Conservation (phyloP, 2,888 invertebrate genomes). For the Callinectes sapidus region DNA sequence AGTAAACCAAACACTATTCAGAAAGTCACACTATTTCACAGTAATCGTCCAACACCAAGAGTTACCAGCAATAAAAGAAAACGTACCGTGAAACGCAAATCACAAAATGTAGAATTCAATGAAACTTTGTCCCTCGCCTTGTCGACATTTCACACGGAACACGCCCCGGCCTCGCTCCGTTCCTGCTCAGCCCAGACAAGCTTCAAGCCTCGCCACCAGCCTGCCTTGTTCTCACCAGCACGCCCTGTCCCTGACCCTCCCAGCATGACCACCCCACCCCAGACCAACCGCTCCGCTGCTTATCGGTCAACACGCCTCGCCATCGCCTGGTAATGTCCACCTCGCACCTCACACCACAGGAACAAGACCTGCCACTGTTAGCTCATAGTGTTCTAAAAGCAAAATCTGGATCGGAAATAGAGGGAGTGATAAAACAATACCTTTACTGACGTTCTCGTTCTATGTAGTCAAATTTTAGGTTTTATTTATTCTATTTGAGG, state of each 20-base stretch:
- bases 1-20: no score
- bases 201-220: background rate
- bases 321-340: background rate
- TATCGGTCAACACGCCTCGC: background rate
- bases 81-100: background rate
- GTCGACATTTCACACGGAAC: background rate
- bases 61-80: no score
- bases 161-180: background rate
- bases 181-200: background rate
- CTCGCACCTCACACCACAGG: background rate
- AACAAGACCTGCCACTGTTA: background rate
- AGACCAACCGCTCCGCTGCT: background rate
- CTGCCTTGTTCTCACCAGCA: background rate
- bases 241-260: background rate
- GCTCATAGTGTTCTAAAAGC: background rate
- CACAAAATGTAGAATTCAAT: background rate
- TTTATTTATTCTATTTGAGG: no score
- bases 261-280: background rate
- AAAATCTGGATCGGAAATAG: background rate
- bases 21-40: no score
- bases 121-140: background rate
- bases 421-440: no score
- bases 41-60: no score
- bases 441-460: no score
- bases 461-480: no score